Base-by-base conservation (phyloP, 53 echinoderm and acorn worm genomes). In the Paracentrotus lividus region DNA sequence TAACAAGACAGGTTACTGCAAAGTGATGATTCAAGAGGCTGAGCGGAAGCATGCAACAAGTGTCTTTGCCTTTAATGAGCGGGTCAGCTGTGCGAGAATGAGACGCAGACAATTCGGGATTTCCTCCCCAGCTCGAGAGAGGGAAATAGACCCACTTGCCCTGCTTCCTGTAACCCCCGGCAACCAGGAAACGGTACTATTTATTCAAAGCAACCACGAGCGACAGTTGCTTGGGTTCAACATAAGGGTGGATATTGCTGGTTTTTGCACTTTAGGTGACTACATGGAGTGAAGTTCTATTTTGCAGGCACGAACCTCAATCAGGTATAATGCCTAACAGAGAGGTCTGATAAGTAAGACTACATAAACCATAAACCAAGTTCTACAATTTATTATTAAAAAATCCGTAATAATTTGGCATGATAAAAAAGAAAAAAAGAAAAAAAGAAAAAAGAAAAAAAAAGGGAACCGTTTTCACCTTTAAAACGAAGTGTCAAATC, bases 121-220 rank as follows among this genome's bases (percentile, higher is more conserved):
- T 81, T 47, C 81, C 47, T 26, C 24, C 81, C 81, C 21, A 8
- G 47, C 38, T 12, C 21, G 38, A 45, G 24, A 27, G 81, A 26
- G 81, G 81, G 81, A 81, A 81, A 81, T 47, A 81, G 81, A 81
- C 81, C 81, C 81, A 47, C 81, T 81, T 81, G 81, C 47, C 81
- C 26, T 47, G 81, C 81, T 81, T 81, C 81, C 81, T 81, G 81
- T 81, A 45, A 47, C 81, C 81, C 72, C 44, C 47, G 47, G 81
- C 45, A 81, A 81, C 81, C 81, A 81, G 81, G 81, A 81, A 81
- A 81, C 81, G 13, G 44, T 81, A 8, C 9, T 81, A 81, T 81
- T 81, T 81, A 81, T 81, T 81, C 26, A 81, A 81, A 81, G 3
- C 81, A 45, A 81, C 47, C 81, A 81, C n/a, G 24, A 81, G 81